These are phyloP conservation scores for Cremastobaeus sp. DNA, from an alignment of 2,888 invertebrate genomes.

Conservation along the genomic window DNA sequence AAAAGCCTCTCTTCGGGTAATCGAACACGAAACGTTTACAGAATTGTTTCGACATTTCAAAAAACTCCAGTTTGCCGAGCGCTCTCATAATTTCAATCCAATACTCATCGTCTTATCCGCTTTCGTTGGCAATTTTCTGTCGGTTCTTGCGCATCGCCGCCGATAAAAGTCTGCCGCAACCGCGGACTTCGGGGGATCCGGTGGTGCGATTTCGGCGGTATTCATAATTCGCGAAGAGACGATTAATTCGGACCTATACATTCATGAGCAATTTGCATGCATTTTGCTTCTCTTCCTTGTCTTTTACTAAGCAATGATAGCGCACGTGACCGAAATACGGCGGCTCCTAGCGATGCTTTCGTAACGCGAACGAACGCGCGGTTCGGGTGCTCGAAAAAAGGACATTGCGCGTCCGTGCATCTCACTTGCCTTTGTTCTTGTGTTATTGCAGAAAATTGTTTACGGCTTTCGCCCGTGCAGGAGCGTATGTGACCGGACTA, in stretches of 20 bases:
- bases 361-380: slow-evolving; percentile 10
- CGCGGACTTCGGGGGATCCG: too few relatives aligned
- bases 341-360: slow-evolving; percentile 27
- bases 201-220: too few relatives aligned
- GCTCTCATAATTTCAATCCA: too few relatives aligned
- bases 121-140: too few relatives aligned
- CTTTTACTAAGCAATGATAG: slow-evolving; percentile 18
- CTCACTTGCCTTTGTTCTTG: slow-evolving; percentile 12
- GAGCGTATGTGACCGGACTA: slow-evolving; percentile 39
- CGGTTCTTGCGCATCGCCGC: too few relatives aligned
- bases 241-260: slow-evolving; percentile 19
- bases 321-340: slow-evolving; percentile 45
- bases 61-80: too few relatives aligned
- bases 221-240: slow-evolving; percentile 6
- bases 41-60: background rate
- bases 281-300: background rate
- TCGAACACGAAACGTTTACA: slow-evolving; percentile 1
- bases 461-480: slow-evolving; percentile 38
- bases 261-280: slow-evolving; percentile 39
- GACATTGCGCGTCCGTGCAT: slow-evolving; percentile 18
- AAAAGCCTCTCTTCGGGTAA: slow-evolving; percentile 4
- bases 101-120: too few relatives aligned
- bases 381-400: background rate
- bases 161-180: too few relatives aligned
- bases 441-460: slow-evolving; percentile 34